A percentile compares a stretch with the other conserved stretches of the same genome.
Evolutionary conservation across 2,113 vertebrate species (phyloP).

Genomic region (Antigone vipio): DNA sequence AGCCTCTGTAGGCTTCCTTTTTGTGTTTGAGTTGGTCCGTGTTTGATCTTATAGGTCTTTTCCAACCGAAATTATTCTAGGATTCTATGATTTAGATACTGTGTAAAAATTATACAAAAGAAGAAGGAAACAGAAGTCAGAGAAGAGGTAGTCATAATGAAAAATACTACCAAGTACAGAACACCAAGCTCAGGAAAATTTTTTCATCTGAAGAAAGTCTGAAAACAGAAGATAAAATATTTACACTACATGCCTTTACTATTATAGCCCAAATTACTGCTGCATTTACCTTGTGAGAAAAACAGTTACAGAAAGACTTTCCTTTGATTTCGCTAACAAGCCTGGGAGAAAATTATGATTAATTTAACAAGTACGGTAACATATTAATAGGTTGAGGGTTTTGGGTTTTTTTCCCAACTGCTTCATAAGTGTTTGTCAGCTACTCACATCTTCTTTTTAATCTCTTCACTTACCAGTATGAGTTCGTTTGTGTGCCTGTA

Average conservation of each 20-base stretch:
- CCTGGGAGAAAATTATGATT: neutral
- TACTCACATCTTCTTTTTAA: neutral
- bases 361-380: neutral
- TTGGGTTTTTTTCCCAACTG: neutral
- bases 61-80: too few species aligned
- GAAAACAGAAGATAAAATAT: neutral
- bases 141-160: neutral
- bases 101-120: neutral
- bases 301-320: neutral
- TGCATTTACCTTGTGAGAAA: neutral
- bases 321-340: neutral
- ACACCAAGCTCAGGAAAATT: neutral
- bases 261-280: neutral
- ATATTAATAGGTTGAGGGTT: neutral
- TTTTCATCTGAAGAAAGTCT: neutral
- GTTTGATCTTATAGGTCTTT: too few species aligned
- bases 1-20: too few species aligned
- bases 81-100: neutral
- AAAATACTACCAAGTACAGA: neutral
- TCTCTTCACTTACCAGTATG: constrained; percentile 84
- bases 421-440: neutral
- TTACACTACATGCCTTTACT: neutral
- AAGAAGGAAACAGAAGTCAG: neutral
- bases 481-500: constrained; percentile 94
- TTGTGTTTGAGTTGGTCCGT: too few species aligned